Base-by-base conservation (phyloP, 2,113 vertebrate genomes). In the Aptenodytes patagonicus region DNA sequence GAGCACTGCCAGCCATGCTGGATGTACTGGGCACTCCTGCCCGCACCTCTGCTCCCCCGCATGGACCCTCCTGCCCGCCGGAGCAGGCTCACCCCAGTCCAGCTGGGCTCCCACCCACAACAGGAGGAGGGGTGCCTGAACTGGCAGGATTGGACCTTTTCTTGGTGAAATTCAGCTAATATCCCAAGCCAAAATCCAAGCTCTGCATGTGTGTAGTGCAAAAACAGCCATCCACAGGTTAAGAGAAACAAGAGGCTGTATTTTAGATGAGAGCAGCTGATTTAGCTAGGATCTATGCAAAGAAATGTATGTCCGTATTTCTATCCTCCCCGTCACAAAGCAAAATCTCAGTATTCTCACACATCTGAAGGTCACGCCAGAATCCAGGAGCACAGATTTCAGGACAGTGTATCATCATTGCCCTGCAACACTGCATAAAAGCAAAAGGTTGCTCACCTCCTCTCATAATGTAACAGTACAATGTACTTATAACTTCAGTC, bases 281-380 rank as follows among this genome's bases (percentile, higher is more conserved):
- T 13, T 25, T 6, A 26, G 25, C n/a, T 6, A 21, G 36, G 44
- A 36, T 22, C 52, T 51, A 32, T 0, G 11, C 36, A 19, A 28
- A 14, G 40, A 78, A 28, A 22, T 5, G 0, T 6, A 14, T 1
- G 5, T 25, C 9, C 2, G 3, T 7, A 13, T 17, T 28, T 16
- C 51, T 10, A 3, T 26, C 49, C 25, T 77, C 46, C 55, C 40
- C 2, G 1, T n/a, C 46, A 15, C 44, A 14, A 29, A n/a, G 68
- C 32, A 31, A 26, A 12, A 47, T 3, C 13, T 5, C 7, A 20
- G 3, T 9, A 9, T 21, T 26, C 25, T 18, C 13, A 14, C 9
- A 2, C 19, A 17, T 6, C 5, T 14, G 75, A 24, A 51, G 73
- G 38, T 17, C 32, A 20, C 2, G 2, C 6, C 46, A 52, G 36